These are phyloP conservation scores for Formica aserva DNA, from an alignment of 2,888 invertebrate genomes.

Conservation along the genomic window DNA sequence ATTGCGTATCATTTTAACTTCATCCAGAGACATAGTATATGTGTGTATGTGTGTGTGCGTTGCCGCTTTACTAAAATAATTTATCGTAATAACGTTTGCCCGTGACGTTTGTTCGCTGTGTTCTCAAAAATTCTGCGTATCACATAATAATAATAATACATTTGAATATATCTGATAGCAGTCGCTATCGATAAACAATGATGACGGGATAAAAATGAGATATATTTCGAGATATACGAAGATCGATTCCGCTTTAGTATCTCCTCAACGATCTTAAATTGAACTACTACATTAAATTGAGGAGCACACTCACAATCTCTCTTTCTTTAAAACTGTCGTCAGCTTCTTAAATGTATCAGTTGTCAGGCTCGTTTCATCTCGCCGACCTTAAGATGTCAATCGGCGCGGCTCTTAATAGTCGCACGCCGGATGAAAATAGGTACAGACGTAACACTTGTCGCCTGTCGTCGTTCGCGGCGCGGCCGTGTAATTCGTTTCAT, in stretches of 20 bases:
- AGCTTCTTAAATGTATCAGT: too few relatives aligned
- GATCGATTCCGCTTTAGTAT: background rate
- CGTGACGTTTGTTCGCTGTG: background rate
- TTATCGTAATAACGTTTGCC: background rate
- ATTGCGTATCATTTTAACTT: conserved; percentile 35
- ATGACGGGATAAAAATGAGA: background rate
- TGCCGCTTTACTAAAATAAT: conserved; percentile 23
- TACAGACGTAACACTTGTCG: conserved; percentile 69
- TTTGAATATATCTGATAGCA: background rate
- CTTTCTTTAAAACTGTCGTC: too few relatives aligned
- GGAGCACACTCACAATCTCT: too few relatives aligned
- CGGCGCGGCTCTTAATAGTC: conserved; percentile 15
- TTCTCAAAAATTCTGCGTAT: background rate
- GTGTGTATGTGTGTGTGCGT: background rate
- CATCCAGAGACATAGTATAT: background rate
- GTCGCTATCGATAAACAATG: background rate
- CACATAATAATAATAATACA: background rate
- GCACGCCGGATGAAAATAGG: conserved; percentile 51
- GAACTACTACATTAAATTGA: too few relatives aligned
- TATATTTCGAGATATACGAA: background rate
- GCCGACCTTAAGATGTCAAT: background rate
- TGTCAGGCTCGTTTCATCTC: too few relatives aligned
- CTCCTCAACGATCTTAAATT: background rate
- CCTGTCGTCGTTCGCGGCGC: conserved; percentile 51
- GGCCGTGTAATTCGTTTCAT: conserved; percentile 68